Percentiles rank a stretch among this genome's conserved stretches.
Evolutionary conservation across 2,113 vertebrate species (phyloP).

Genomic region (Origma solitaria): DNA sequence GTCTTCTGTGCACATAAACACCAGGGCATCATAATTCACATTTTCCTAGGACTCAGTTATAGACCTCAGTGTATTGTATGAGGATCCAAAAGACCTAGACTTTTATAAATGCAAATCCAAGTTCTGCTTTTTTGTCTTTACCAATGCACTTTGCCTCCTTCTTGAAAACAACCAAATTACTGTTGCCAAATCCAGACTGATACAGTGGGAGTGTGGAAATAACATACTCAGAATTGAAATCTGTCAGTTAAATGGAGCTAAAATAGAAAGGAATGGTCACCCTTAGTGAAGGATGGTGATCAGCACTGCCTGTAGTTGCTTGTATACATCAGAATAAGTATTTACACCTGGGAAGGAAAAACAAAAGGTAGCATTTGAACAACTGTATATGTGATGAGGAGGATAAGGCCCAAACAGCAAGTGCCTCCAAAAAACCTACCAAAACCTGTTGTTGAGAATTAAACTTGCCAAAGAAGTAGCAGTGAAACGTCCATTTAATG

Average conservation of each 20-base stretch:
- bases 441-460: neutral
- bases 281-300: neutral
- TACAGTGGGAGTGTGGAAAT: neutral
- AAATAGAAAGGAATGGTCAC: neutral
- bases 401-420: neutral
- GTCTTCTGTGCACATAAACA: neutral
- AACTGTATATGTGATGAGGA: neutral
- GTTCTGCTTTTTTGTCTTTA: neutral
- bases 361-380: neutral
- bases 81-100: neutral
- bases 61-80: neutral
- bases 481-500: neutral
- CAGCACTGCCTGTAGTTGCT: neutral
- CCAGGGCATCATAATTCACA: neutral
- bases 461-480: neutral
- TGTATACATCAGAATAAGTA: neutral
- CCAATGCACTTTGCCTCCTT: neutral
- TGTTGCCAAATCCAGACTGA: neutral
- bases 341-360: neutral
- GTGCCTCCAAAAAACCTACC: neutral
- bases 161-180: neutral
- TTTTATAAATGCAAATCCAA: neutral
- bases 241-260: neutral
- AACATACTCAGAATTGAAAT: neutral
- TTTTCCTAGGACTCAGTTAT: neutral